Base-by-base conservation (phyloP, 2,888 invertebrate species). In the Polydrusus cervinus region DNA sequence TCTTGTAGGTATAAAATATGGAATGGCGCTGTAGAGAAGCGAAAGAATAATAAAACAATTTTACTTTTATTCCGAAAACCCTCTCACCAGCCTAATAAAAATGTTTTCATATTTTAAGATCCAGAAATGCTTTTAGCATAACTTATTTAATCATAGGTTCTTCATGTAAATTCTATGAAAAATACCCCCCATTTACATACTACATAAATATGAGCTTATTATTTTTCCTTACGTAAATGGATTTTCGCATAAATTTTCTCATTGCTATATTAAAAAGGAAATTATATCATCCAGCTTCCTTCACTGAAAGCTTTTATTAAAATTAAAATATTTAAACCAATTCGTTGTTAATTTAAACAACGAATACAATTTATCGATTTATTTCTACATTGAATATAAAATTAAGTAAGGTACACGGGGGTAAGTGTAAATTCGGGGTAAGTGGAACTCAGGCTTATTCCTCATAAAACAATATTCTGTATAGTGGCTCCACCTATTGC, bases 151-250 rank as follows among this genome's bases (percentile, higher is more conserved):
- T 78, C 77, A 80, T 79, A 77, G 79, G 76, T 75, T 77, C 77
- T 71, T 68, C 77, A 80, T 80, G 79, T 79, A 79, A 79, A 81
- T 81, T 78, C 76, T 61, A 47, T 76, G 80, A 81, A 82, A 81
- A 82, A 82, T 81, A 79, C 78, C 76, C 76, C 66, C 43, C 74
- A 82, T 82, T 81, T 80, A 75, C 82, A 82, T 80, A 82, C 78
- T 77, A 75, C 77, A 79, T 82, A 78, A 76, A 78, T 80, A 80
- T 80, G 74, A 75, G 78, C 78, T 79, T 76, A 80, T 81, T 79
- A 79, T 80, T 80, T 79, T 72, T 76, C 49, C 62, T 69, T 69
- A 62, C 74, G 66, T 72, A 72, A 74, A 71, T 64, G 64, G 45
- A 55, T 71, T 71, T 71, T 64, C 71, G 43, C 20, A 71, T 64